phyloP scores from a whole-genome alignment of 2,113 vertebrate genomes.

The Scophthalmus maximus region DNA sequence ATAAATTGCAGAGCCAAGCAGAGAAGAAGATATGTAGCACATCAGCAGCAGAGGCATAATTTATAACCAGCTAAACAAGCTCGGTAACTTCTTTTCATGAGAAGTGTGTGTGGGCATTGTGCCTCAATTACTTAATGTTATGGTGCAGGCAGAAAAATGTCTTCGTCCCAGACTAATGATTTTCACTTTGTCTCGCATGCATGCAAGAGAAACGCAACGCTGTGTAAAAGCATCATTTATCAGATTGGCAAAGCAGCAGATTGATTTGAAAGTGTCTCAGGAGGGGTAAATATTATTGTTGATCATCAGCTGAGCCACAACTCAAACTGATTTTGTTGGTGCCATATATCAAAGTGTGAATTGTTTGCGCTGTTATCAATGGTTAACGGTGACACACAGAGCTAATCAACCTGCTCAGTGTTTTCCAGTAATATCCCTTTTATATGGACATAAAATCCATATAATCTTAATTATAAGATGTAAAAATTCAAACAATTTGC shows the following conservation, averaged over 20 bases:
- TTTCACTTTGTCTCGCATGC: neutral
- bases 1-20: neutral
- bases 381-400: neutral
- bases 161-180: neutral
- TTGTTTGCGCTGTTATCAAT: neutral
- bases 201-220: neutral
- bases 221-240: no score
- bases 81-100: neutral
- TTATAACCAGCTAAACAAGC: conserved; percentile 22
- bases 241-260: neutral
- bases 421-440: no score
- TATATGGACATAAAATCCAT: no score
- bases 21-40: neutral
- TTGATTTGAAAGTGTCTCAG: neutral
- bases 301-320: neutral
- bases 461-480: no score
- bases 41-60: neutral
- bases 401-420: neutral
- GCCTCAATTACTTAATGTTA: neutral
- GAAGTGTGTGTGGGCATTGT: neutral
- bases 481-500: no score
- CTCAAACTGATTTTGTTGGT: neutral
- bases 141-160: neutral
- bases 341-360: neutral
- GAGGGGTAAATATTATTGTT: neutral